phyloP scores from a whole-genome alignment of 1,140 invertebrate species.

The Drosophila grimshawi region DNA sequence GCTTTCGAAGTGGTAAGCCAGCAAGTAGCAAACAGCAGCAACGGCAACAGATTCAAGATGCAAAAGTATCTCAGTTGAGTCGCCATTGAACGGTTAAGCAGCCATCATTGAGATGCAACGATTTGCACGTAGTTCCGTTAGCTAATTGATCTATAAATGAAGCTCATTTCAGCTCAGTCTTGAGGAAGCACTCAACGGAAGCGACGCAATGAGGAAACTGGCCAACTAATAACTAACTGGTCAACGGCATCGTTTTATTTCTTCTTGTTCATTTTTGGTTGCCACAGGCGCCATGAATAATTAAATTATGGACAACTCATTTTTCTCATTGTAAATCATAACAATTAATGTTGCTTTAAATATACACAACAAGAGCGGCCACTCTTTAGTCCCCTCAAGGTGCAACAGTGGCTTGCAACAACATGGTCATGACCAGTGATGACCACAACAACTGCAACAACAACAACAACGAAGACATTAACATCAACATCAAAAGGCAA shows the following conservation, averaged over 20 bases:
- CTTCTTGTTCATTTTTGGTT: constrained; percentile 13
- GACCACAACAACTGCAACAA: constrained; percentile 13
- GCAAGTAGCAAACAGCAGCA: constrained; percentile 17
- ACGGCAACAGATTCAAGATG: constrained; percentile 17
- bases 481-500: constrained; percentile 73
- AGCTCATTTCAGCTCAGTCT: background rate
- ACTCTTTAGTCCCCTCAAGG: constrained; percentile 7
- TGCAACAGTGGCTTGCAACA: background rate
- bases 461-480: background rate
- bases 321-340: constrained; percentile 82
- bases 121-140: constrained; percentile 83
- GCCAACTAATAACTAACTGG: constrained; percentile 10
- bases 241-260: constrained; percentile 13
- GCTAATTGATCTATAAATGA: constrained; percentile 71
- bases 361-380: constrained; percentile 17
- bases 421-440: constrained; percentile 48
- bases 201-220: constrained; percentile 31
- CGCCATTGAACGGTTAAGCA: constrained; percentile 40
- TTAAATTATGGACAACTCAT: constrained; percentile 66
- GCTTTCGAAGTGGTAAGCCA: constrained; percentile 63
- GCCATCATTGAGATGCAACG: constrained; percentile 57
- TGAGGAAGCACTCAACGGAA: constrained; percentile 24
- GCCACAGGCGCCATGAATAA: constrained; percentile 62
- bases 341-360: constrained; percentile 77
- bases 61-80: constrained; percentile 41